Base-by-base conservation (phyloP, 2,888 invertebrate species). In the Drosophila mulleri region DNA sequence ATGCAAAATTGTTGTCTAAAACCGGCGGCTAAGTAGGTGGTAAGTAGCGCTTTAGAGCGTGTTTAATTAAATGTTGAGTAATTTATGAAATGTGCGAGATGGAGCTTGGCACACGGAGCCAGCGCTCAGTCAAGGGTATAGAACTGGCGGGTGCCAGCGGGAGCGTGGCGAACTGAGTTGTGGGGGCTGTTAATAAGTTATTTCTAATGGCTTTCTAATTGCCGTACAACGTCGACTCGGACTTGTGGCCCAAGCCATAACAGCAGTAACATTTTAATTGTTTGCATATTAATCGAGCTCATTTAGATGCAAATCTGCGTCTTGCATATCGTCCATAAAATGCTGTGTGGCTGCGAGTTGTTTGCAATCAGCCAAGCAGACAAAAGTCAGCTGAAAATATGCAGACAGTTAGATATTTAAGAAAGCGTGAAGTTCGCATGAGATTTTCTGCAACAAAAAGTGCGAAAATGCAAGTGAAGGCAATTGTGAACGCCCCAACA, bases 31-130 rank as follows among this genome's bases (percentile, higher is more conserved):
- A 86, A 86, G 86, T 86, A 86, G 89, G 86, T 86, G 90, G 90
- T 84, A 90, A 90, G 88, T 86, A 89, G 90, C 88, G 88, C 90
- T 89, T 89, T 83, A 88, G 80, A 86, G 82, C 88, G 86, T 87
- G 86, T 90, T 87, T 87, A 90, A 87, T 84, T 87, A 89, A 87
- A 89, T 88, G 89, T 80, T 90, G 88, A 85, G 90, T 90, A 90
- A 87, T 87, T 88, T 88, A 87, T 87, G 80, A 89, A 90, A 90
- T 82, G 68, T 59, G 57, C 54, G 26, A 60, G 54, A 50, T 45
- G 56, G 39, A 66, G 67, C 50, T 26, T 59, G 48, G 7, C 6
- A 23, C 53, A n/a, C 8, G 41, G 18, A 14, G 29, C 32, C 32
- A 20, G 23, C 35, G 45, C 12, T 39, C 39, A 52, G n/a, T 29